A percentile compares a stretch with the other conserved stretches of the same genome.
phyloP scores from a whole-genome alignment of 2,888 invertebrate species.

The Dione juno region DNA sequence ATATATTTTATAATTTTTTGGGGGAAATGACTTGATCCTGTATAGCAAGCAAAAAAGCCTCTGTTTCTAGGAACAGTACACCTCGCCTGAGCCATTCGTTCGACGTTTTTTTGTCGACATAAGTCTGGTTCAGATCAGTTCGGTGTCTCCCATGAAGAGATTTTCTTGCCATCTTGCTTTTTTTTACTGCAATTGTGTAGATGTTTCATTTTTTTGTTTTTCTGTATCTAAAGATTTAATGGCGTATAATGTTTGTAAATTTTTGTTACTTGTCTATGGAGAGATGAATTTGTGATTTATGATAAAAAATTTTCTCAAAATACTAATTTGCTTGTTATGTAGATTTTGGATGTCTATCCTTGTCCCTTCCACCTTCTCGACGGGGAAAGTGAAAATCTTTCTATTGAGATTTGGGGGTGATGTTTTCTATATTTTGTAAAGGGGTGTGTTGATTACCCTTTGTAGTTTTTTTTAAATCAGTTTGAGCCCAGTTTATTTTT shows the following conservation, averaged over 20 bases:
- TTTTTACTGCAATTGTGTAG: neutral
- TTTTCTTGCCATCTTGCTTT: conserved; percentile 29
- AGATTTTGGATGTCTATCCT: neutral
- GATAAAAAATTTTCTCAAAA: too few species aligned
- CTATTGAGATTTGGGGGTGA: neutral
- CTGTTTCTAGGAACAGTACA: conserved; percentile 6
- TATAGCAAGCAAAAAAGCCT: neutral
- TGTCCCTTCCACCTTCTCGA: neutral
- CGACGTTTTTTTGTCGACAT: conserved; percentile 40
- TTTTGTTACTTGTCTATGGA: neutral
- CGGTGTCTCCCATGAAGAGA: conserved; percentile 36
- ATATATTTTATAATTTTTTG: too few species aligned
- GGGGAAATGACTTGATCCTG: conserved; percentile 3
- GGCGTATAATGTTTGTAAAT: neutral
- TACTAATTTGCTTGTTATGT: too few species aligned
- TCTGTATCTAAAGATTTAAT: neutral
- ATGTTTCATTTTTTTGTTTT: neutral
- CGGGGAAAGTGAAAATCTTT: neutral
- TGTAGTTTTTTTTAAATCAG: neutral
- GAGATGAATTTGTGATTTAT: too few species aligned
- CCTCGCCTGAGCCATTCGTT: too few species aligned
- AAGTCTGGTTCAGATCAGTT: conserved; percentile 32
- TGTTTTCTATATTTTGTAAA: conserved; percentile 8
- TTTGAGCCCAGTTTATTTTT: neutral
- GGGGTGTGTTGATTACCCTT: neutral